Conservation (phyloP, 2,888 invertebrate species). For the Agrochola litura region DNA sequence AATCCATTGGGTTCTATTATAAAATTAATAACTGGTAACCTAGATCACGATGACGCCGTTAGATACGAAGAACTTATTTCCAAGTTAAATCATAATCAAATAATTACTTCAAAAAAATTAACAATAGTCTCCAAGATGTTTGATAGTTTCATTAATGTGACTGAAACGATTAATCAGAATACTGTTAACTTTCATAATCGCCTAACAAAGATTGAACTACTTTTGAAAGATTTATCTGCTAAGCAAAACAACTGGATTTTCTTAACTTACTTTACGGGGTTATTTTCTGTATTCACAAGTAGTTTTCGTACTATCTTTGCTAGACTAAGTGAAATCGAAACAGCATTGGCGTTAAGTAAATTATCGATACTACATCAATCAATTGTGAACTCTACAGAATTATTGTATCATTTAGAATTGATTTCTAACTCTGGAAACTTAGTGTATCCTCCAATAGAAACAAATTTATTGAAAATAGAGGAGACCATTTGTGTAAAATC, state of each 20-base stretch:
- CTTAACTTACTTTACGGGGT: neutral
- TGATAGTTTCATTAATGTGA: conserved; percentile 1
- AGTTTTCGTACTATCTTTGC: conserved; percentile 4
- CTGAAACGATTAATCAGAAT: neutral
- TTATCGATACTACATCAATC: too few relatives aligned
- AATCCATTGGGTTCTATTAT: conserved; percentile 6
- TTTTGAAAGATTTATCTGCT: neutral
- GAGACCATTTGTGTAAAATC: too few relatives aligned
- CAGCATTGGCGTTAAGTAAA: neutral
- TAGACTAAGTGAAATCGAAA: conserved; percentile 3
- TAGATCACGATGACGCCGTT: too few relatives aligned
- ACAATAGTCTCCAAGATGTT: conserved; percentile 2
- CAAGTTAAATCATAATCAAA: conserved; percentile 2
- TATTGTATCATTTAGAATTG: too few relatives aligned
- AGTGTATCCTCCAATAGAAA: too few relatives aligned
- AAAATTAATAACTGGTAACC: conserved; percentile 3
- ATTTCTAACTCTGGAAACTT: too few relatives aligned
- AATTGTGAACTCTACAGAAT: too few relatives aligned
- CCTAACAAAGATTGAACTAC: neutral
- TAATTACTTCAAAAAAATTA: neutral
- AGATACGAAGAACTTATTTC: too few relatives aligned
- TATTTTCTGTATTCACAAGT: conserved; percentile 7
- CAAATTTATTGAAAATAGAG: too few relatives aligned
- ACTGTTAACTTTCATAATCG: neutral
- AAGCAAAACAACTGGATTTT: neutral